Evolutionary conservation across 2,113 vertebrate species (phyloP).

Genomic region (Callorhinus ursinus): DNA sequence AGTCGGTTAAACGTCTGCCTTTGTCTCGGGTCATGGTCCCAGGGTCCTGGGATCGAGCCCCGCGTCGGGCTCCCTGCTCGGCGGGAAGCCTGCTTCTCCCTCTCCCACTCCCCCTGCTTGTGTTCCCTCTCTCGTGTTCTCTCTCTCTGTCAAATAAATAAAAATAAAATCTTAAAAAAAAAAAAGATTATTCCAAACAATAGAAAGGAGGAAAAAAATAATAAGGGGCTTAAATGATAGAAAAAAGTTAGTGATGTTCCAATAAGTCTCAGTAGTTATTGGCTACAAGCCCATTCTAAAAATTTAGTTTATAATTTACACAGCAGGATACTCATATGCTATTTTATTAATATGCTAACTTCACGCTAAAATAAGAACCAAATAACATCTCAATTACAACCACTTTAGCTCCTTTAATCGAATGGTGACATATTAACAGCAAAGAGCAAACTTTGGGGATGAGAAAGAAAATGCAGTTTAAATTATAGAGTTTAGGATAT

Average conservation of each 20-base stretch:
- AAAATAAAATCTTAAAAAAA: too few relatives aligned
- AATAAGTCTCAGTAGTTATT: background rate
- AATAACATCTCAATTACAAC: conserved; percentile 14
- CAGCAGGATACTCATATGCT: conserved; percentile 43
- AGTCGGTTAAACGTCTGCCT: too few relatives aligned
- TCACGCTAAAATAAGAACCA: conserved; percentile 60
- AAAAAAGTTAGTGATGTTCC: conserved; percentile 21
- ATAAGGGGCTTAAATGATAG: background rate
- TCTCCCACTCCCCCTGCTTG: too few relatives aligned
- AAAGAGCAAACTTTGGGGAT: background rate
- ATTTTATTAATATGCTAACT: conserved; percentile 64
- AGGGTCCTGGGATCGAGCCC: too few relatives aligned
- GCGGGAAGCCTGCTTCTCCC: too few relatives aligned
- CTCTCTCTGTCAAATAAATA: too few relatives aligned
- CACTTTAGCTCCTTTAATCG: conserved; percentile 32
- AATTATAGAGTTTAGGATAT: background rate
- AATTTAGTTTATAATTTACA: conserved; percentile 52
- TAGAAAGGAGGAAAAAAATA: background rate
- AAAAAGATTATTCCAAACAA: conserved; percentile 12
- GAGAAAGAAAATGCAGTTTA: background rate
- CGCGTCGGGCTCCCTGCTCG: too few relatives aligned
- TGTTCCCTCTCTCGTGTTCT: too few relatives aligned
- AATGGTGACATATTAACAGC: background rate
- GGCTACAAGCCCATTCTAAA: conserved; percentile 37
- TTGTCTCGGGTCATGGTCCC: too few relatives aligned